Percentiles rank a stretch among this genome's conserved stretches.
These are phyloP conservation scores for Cyphomyrus plagiostoma DNA, from an alignment of 2,113 vertebrate species.

Conservation along the genomic window DNA sequence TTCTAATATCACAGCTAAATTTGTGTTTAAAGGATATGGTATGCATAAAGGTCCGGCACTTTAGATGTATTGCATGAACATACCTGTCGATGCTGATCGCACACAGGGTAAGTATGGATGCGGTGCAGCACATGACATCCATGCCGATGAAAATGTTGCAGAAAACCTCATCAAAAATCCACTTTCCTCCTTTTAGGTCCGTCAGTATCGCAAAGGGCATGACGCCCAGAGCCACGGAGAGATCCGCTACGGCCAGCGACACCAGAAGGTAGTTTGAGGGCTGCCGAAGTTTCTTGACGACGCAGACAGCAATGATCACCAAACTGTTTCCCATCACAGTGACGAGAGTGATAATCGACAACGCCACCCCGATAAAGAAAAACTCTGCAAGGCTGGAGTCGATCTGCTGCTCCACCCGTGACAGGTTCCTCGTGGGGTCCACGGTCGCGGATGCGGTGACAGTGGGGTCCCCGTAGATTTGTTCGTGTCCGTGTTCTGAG, in stretches of 20 bases:
- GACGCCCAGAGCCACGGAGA: slow-evolving; percentile 29
- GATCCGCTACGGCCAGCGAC: slow-evolving; percentile 30
- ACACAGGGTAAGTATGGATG: slow-evolving; percentile 32
- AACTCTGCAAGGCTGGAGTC: slow-evolving; percentile 11
- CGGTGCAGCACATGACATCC: slow-evolving; percentile 32
- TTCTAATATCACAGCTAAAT: background rate
- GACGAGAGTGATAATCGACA: slow-evolving; percentile 20
- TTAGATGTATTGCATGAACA: background rate
- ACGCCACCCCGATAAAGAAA: slow-evolving; percentile 20
- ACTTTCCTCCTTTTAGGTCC: slow-evolving; percentile 28
- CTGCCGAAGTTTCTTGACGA: slow-evolving; percentile 31
- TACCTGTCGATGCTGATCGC: slow-evolving; percentile 33
- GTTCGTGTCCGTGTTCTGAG: background rate
- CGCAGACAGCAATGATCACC: slow-evolving; percentile 26
- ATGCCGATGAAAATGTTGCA: slow-evolving; percentile 31
- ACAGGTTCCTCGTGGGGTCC: background rate
- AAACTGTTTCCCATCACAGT: slow-evolving; percentile 27
- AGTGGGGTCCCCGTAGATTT: background rate
- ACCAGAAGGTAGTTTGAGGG: slow-evolving; percentile 33
- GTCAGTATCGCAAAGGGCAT: slow-evolving; percentile 31
- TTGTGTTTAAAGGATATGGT: background rate
- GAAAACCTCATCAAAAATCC: slow-evolving; percentile 30
- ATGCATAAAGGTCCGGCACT: background rate
- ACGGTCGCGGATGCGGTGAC: background rate
- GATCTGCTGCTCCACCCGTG: slow-evolving; percentile 11